Conservation (phyloP, 2,888 invertebrate species). For the Steinernema hermaphroditum region DNA sequence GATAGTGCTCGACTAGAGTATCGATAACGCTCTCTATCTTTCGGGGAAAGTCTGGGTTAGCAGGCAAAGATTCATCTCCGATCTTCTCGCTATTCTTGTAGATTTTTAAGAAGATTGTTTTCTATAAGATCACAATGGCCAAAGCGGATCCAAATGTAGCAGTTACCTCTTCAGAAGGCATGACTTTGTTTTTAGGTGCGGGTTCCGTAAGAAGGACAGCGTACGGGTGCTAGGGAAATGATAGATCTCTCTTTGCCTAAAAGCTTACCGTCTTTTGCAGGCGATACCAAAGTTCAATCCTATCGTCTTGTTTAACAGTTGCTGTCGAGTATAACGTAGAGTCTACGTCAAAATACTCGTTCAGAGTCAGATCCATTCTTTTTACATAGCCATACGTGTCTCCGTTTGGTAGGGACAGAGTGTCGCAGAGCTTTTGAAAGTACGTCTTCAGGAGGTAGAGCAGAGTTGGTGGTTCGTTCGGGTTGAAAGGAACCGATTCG, state of each 20-base stretch:
- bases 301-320: background rate
- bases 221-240: background rate
- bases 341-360: background rate
- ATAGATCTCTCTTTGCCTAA: background rate
- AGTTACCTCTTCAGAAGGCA: background rate
- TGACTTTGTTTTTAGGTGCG: background rate
- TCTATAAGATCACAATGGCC: too few species aligned
- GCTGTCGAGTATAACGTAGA: background rate
- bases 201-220: background rate
- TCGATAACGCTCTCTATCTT: too few species aligned
- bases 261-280: background rate
- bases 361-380: background rate
- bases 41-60: too few species aligned
- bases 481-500: background rate
- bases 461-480: background rate
- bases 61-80: too few species aligned
- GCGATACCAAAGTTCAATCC: background rate
- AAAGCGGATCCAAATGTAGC: background rate
- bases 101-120: too few species aligned
- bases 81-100: too few species aligned
- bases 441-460: background rate
- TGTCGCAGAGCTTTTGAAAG: background rate
- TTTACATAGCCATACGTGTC: background rate
- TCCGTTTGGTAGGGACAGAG: background rate
- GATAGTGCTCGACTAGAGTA: too few species aligned